These are phyloP conservation scores for Drosophila nr. perissopoda DNA, from an alignment of 2,888 invertebrate genomes.

Conservation along the genomic window DNA sequence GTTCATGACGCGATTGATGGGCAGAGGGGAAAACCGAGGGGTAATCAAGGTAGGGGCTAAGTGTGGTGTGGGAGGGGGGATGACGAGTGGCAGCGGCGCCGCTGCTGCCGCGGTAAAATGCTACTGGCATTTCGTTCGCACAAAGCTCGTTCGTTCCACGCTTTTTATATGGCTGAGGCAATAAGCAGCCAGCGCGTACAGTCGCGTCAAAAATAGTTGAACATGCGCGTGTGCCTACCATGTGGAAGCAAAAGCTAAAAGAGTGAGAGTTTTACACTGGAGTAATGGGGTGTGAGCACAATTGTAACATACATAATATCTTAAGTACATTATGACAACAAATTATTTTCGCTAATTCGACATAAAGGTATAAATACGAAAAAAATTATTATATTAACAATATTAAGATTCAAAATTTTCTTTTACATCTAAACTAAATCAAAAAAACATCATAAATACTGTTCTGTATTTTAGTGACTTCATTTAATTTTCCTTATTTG, in stretches of 20 bases:
- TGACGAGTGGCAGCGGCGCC: constrained; percentile 57
- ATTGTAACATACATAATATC: neutral
- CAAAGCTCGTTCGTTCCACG: constrained; percentile 76
- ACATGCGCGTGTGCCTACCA: constrained; percentile 67
- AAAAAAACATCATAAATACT: neutral
- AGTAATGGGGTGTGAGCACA: constrained; percentile 3
- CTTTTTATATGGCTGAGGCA: constrained; percentile 76
- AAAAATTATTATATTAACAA: rapidly evolving
- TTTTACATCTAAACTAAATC: neutral
- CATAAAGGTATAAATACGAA: neutral
- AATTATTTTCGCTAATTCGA: neutral
- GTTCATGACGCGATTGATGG: constrained; percentile 41
- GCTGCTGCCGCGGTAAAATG: constrained; percentile 71
- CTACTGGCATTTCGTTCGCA: constrained; percentile 80
- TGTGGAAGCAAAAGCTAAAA: constrained; percentile 11
- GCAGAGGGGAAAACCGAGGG: constrained; percentile 16
- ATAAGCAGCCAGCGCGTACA: constrained; percentile 66
- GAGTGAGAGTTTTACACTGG: constrained; percentile 19
- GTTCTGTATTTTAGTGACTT: neutral
- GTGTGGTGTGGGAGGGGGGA: neutral
- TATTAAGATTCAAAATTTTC: too few species aligned
- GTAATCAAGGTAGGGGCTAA: constrained; percentile 19
- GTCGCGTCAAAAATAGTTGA: constrained; percentile 78
- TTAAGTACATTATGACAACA: neutral
- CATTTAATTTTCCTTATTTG: neutral